Evolutionary conservation across 1,140 invertebrate genomes (phyloP), one percentile per base, ranked within the genome.

Genomic region (Uloborus diversus): DNA sequence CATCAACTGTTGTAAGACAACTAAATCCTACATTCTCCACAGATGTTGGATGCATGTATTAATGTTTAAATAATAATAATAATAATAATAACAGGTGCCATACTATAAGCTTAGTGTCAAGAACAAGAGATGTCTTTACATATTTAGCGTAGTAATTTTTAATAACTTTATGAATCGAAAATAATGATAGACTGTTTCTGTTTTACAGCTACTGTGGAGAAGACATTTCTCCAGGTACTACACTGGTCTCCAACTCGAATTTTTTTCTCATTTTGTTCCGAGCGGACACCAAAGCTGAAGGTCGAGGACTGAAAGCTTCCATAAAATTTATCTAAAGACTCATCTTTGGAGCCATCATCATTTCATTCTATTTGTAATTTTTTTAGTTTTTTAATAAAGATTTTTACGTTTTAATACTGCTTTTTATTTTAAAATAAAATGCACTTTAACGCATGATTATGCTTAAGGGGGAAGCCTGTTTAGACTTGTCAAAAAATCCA

Each of bases 251-350:
- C 1, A 27, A 56, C 17, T 62, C 66, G 0, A 70, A 80, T 20
- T 27, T 7, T 0, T 64, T 80, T 23, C 47, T 62, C 23, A 80
- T 80, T 33, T 20, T 80, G 11, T 62, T 80, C 4, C 14, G 28
- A 71, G 78, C 78, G 11, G 62, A 71, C 28, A 37, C 56, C 35
- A 62, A 80, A 62, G 68, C 28, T 23, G 14, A 80, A 42, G 78
- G 78, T 28, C 33, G 78, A 37, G 78, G 78, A 4, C 37, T 80
- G 7, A 80, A 71, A 80, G 78, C 78, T 23, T 23, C 4, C 3
- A 20, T 80, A 9, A 62, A 56, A 64, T 80, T 80, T 47, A 13
- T 68, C 7, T 68, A 49, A 68, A 20, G 30, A 28, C 30, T 23
- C 28, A 30, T 32, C 5, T 30, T 56, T 1, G n/a, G 17, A 1